Conservation (phyloP, 2,888 invertebrate genomes). For the Clunio marinus region DNA sequence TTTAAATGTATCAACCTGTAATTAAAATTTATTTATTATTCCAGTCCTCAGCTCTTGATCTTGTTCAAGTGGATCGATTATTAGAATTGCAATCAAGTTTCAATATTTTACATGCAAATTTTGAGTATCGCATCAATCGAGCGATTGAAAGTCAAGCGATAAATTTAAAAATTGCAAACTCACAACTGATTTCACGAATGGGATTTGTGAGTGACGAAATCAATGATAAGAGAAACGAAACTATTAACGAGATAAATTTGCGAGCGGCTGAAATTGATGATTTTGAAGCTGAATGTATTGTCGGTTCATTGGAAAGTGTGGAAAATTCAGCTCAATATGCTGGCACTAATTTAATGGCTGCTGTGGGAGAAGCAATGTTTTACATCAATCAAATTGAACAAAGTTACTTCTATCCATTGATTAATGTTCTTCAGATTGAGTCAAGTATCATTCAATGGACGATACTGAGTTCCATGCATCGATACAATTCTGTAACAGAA, state of each 20-base stretch:
- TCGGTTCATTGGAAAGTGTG: not conserved
- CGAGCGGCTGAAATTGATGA: not conserved
- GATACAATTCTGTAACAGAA: constrained; percentile 7
- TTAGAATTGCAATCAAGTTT: constrained; percentile 5
- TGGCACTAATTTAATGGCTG: not conserved
- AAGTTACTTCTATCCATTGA: not conserved
- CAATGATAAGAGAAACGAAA: not conserved
- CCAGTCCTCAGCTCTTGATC: not conserved
- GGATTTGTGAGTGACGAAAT: constrained; percentile 11
- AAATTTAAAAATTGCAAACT: not conserved
- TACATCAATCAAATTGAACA: not conserved
- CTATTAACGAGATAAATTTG: not conserved
- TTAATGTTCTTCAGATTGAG: constrained; percentile 5
- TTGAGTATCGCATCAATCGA: not conserved
- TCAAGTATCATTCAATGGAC: constrained; percentile 22
- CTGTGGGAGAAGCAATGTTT: not conserved
- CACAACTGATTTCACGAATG: constrained; percentile 21
- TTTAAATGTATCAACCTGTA: too few species aligned
- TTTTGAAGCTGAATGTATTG: not conserved
- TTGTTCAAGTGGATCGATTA: not conserved
- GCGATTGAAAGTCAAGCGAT: not conserved
- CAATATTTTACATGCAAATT: constrained; percentile 2
- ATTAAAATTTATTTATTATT: too few species aligned
- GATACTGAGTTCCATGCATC: not conserved
- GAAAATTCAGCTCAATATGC: not conserved